A percentile compares a stretch with the other conserved stretches of the same genome.
phyloP scores from a whole-genome alignment of 2,113 vertebrate species.

The Erinaceus europaeus region DNA sequence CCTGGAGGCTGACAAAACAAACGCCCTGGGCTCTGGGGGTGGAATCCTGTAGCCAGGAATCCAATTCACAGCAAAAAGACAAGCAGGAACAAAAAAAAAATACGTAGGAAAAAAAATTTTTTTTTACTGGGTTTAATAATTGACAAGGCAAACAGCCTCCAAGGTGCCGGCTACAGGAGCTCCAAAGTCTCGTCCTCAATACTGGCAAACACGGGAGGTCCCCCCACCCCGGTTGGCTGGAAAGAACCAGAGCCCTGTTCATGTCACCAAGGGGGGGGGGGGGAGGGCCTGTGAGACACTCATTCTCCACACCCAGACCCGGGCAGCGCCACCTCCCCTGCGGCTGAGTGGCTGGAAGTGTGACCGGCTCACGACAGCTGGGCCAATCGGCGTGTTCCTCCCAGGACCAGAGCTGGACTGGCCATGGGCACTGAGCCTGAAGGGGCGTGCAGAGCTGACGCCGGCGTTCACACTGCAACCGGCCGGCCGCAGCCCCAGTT shows the following conservation, averaged over 20 bases:
- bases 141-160: too few relatives aligned
- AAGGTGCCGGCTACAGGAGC: too few relatives aligned
- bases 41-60: too few relatives aligned
- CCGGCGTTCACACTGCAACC: background rate
- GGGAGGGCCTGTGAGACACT: background rate
- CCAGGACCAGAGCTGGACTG: background rate
- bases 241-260: background rate
- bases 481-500: background rate
- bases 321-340: background rate
- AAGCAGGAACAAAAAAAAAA: too few relatives aligned
- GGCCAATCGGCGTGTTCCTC: background rate
- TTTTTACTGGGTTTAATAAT: background rate
- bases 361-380: background rate
- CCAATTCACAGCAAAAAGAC: too few relatives aligned
- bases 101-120: too few relatives aligned
- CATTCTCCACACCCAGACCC: fast-evolving
- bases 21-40: too few relatives aligned
- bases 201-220: background rate
- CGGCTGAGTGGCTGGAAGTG: background rate
- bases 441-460: fast-evolving
- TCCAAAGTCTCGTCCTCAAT: background rate
- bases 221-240: background rate
- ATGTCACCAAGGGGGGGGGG: fast-evolving
- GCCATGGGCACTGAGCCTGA: background rate
- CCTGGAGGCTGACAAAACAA: too few relatives aligned